Percentiles rank a stretch among this genome's conserved stretches.
phyloP scores from a whole-genome alignment of 2,888 invertebrate genomes.

The Corbicula japonica region DNA sequence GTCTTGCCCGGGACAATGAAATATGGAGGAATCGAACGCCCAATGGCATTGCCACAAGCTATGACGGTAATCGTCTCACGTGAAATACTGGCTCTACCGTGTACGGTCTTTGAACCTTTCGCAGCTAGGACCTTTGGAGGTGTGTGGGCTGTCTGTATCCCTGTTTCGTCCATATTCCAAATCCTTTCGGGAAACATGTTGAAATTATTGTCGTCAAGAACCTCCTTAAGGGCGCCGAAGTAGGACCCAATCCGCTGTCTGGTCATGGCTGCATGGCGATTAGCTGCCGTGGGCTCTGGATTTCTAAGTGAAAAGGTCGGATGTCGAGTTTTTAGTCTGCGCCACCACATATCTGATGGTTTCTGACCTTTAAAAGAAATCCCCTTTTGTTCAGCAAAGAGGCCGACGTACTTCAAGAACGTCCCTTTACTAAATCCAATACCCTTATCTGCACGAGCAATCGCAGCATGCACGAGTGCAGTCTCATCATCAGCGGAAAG shows the following conservation, averaged over 20 bases:
- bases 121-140: slow-evolving; percentile 5
- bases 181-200: slow-evolving; percentile 7
- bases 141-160: neutral
- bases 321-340: slow-evolving; percentile 37
- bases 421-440: slow-evolving; percentile 8
- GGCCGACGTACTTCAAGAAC: neutral
- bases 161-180: slow-evolving; percentile 51
- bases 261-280: slow-evolving; percentile 45
- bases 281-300: slow-evolving; percentile 45
- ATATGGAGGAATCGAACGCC: no score
- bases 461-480: neutral
- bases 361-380: neutral
- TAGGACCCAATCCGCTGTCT: slow-evolving; percentile 16
- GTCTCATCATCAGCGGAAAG: neutral
- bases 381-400: neutral
- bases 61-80: neutral
- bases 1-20: no score
- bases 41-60: no score
- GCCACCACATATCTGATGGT: slow-evolving; percentile 32
- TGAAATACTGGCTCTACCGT: slow-evolving; percentile 1
- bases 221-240: slow-evolving; percentile 23
- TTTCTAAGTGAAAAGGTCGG: slow-evolving; percentile 26
- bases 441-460: neutral
- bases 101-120: slow-evolving; percentile 8
- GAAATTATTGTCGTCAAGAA: neutral